Conservation (phyloP, 2,113 vertebrate genomes). For the human region GRCh38 chr3:106722501-106723000, state of each 20-base stretch:
- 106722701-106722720: background rate
- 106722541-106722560: background rate
- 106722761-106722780: background rate
- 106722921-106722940: background rate
- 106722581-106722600: background rate
- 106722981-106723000: background rate
- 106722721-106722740: background rate
- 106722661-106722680: background rate
- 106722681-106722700: background rate
- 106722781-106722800: background rate
- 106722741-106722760: background rate
- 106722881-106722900: background rate
- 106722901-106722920: background rate
- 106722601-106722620: background rate
- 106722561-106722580: background rate
- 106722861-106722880: background rate
- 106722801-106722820: background rate
- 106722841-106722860: background rate
- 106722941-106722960: background rate
- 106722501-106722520: background rate
- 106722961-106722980: background rate
- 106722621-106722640: background rate
- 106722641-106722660: background rate
- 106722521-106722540: slow-evolving; percentile 19
- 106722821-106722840: background rate